Percentiles rank a stretch among this genome's conserved stretches.
These are phyloP conservation scores for Teleopsis dalmanni DNA, from an alignment of 1,140 invertebrate genomes.

Conservation along the genomic window DNA sequence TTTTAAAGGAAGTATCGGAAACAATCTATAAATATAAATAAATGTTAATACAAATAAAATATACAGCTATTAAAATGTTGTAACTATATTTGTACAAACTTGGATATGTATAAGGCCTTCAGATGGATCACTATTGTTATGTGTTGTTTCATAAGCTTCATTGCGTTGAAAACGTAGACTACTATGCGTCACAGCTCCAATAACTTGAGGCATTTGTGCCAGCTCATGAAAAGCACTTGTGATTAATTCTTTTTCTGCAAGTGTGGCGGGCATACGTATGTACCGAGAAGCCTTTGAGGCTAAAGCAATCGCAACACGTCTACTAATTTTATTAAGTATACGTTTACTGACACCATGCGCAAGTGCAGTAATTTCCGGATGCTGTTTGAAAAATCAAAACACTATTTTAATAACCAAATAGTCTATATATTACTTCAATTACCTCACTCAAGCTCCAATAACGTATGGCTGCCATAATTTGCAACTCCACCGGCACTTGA, in stretches of 20 bases:
- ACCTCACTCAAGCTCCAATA: conserved; percentile 34
- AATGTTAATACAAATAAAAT: too few relatives aligned
- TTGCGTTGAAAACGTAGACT: not conserved
- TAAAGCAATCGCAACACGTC: conserved; percentile 28
- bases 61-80: too few relatives aligned
- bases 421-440: conserved; percentile 3
- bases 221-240: conserved; percentile 27
- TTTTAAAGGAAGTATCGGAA: conserved; percentile 29
- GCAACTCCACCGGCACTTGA: conserved; percentile 32
- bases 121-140: not conserved
- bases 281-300: conserved; percentile 32
- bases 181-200: conserved; percentile 23
- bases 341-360: conserved; percentile 25
- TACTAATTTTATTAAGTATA: conserved; percentile 29
- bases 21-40: conserved; percentile 31
- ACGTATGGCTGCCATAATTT: conserved; percentile 29
- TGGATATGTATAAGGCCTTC: not conserved
- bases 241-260: conserved; percentile 32
- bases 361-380: conserved; percentile 26
- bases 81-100: too few relatives aligned
- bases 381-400: conserved; percentile 14
- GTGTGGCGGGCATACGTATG: conserved; percentile 32
- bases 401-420: not conserved
- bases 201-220: conserved; percentile 34
- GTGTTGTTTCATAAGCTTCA: not conserved